A percentile compares a stretch with the other conserved stretches of the same genome.
Conservation (phyloP, 2,113 vertebrate genomes). For the Vulpes lagopus region DNA sequence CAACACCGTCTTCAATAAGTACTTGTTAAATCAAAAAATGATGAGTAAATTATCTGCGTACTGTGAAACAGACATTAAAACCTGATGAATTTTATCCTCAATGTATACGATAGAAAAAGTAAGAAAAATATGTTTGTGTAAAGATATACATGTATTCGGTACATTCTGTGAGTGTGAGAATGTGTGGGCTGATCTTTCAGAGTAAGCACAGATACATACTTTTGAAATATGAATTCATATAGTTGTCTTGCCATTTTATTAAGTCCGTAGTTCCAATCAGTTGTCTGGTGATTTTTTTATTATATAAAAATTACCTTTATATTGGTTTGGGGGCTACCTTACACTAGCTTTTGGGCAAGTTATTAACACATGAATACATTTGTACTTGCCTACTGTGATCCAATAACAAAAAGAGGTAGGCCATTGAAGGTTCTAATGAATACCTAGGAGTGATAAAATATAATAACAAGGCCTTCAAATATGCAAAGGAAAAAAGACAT, state of each 20-base stretch:
- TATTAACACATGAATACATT: not conserved
- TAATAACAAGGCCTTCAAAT: not conserved
- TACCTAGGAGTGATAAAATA: not conserved
- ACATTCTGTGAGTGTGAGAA: not conserved
- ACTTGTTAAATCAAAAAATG: not conserved
- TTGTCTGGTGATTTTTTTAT: not conserved
- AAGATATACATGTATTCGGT: not conserved
- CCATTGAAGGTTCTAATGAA: not conserved
- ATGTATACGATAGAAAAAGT: not conserved
- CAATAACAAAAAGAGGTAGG: not conserved
- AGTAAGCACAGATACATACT: not conserved
- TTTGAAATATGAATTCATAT: not conserved
- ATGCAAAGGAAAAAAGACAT: not conserved
- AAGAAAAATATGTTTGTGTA: not conserved
- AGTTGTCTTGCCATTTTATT: not conserved
- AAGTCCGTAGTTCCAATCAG: not conserved
- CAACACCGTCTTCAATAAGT: not conserved
- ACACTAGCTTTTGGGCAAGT: not conserved
- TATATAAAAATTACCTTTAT: not conserved
- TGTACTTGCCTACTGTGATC: not conserved
- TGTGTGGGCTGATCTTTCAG: not conserved
- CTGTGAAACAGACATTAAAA: not conserved
- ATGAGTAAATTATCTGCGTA: not conserved
- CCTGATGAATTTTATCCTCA: not conserved
- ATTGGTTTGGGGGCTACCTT: not conserved